These are phyloP conservation scores for Denticeps clupeoides DNA, from an alignment of 2,797 vertebrate genomes.

Conservation along the genomic window DNA sequence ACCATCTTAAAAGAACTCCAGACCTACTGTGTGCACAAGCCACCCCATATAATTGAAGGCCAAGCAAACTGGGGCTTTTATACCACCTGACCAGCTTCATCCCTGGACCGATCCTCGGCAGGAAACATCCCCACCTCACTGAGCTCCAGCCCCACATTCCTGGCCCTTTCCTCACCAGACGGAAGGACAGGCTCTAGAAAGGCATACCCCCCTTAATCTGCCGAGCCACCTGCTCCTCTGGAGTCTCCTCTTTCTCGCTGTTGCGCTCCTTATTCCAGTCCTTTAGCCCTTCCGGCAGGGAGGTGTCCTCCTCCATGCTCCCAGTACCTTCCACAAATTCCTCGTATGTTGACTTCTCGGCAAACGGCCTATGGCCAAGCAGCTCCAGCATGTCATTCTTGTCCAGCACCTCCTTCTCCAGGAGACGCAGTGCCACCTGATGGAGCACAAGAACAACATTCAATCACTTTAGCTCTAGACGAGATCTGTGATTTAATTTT, in stretches of 20 bases:
- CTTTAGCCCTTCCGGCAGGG: slow-evolving; percentile 85
- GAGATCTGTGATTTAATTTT: too few species aligned
- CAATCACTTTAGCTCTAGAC: not conserved
- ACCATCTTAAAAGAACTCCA: too few species aligned
- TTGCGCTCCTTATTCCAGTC: slow-evolving; percentile 86
- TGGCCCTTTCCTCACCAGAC: not conserved
- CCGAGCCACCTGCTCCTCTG: slow-evolving; percentile 65
- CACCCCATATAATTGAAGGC: too few species aligned
- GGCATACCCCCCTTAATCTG: slow-evolving; percentile 69
- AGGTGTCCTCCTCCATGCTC: slow-evolving; percentile 83
- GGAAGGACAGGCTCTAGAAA: slow-evolving; percentile 48
- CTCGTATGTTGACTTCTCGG: slow-evolving; percentile 90
- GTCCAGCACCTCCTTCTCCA: slow-evolving; percentile 90
- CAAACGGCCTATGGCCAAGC: slow-evolving; percentile 78
- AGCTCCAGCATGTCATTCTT: slow-evolving; percentile 89
- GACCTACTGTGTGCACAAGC: too few species aligned
- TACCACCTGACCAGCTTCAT: too few species aligned
- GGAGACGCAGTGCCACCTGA: slow-evolving; percentile 81
- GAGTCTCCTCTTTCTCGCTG: slow-evolving; percentile 64
- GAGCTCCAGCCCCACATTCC: not conserved
- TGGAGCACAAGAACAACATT: slow-evolving; percentile 21
- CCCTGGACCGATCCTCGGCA: too few species aligned
- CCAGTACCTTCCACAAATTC: slow-evolving; percentile 95
- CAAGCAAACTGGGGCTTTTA: too few species aligned
- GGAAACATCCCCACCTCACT: not conserved